Conservation (phyloP, 1,140 invertebrate species). For the Macrobrachium nipponense region DNA sequence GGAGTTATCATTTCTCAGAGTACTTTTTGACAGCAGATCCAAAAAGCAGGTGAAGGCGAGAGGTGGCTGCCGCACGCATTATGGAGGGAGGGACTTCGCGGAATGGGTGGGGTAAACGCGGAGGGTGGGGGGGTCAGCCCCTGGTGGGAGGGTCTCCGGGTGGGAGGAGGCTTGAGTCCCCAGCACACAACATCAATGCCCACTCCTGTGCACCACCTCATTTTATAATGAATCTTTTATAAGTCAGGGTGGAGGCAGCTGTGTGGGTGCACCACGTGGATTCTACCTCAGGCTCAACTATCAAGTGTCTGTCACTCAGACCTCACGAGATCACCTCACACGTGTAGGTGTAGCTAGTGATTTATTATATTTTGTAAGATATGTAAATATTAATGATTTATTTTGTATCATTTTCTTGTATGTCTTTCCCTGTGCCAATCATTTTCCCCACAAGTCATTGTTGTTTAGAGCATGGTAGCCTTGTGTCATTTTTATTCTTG, state of each 20-base stretch:
- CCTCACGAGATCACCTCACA: conserved; percentile 8
- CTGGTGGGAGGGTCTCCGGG: conserved; percentile 58
- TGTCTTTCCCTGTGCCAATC: conserved; percentile 46
- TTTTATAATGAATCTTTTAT: neutral
- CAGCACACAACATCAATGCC: conserved; percentile 51
- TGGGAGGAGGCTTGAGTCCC: conserved; percentile 32
- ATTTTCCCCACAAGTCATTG: conserved; percentile 54
- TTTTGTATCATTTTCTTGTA: conserved; percentile 42
- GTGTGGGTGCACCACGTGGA: conserved; percentile 54
- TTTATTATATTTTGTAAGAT: conserved; percentile 55
- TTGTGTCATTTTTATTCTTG: conserved; percentile 23
- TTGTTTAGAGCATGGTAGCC: conserved; percentile 46
- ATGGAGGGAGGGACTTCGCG: conserved; percentile 49
- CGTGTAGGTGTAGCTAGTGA: conserved; percentile 21
- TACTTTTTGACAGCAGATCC: conserved; percentile 2
- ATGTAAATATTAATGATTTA: conserved; percentile 56
- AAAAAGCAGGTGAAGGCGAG: conserved; percentile 10
- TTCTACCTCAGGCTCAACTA: conserved; percentile 28
- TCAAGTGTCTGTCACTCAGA: conserved; percentile 3
- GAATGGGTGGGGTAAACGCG: conserved; percentile 43
- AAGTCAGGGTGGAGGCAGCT: conserved; percentile 29
- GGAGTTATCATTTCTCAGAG: neutral
- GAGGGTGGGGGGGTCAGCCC: conserved; percentile 60
- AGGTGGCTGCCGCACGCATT: conserved; percentile 48
- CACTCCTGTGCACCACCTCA: conserved; percentile 31